Evolutionary conservation across 2,888 invertebrate genomes (phyloP).

Genomic region (Sceliomorpha sp.): DNA sequence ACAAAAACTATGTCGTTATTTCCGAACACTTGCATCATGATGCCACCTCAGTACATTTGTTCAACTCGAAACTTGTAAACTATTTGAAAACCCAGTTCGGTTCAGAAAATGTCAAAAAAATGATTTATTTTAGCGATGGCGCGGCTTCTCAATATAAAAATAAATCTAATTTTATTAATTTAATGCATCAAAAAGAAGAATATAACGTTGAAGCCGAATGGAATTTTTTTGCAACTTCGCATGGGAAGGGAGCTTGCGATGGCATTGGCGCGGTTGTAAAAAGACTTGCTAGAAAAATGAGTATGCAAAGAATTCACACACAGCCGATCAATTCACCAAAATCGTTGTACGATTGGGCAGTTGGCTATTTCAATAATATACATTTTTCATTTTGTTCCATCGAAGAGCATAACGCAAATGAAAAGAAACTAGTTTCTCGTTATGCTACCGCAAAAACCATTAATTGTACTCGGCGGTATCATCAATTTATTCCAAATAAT

Average conservation of each 20-base stretch:
- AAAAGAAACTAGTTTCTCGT: no score
- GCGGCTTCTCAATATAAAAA: constrained; percentile 10
- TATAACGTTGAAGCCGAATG: constrained; percentile 8
- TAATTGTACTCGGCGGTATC: no score
- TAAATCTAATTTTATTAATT: constrained; percentile 30
- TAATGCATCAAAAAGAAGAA: constrained; percentile 10
- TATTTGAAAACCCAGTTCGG: constrained; percentile 16
- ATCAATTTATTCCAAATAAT: no score
- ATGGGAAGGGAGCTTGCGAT: constrained; percentile 24
- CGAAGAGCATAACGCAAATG: no score
- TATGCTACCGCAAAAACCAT: no score
- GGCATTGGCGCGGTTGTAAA: constrained; percentile 19
- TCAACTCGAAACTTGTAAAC: constrained; percentile 15
- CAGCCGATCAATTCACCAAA: constrained; percentile 5
- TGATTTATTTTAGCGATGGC: constrained; percentile 21
- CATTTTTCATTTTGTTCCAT: constrained; percentile 17
- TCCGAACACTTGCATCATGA: constrained; percentile 8
- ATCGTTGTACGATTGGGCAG: constrained; percentile 13
- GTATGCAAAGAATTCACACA: constrained; percentile 3
- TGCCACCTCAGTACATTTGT: constrained; percentile 15
- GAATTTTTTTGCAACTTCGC: constrained; percentile 24
- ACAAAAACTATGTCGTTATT: constrained; percentile 10
- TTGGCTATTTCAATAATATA: constrained; percentile 13
- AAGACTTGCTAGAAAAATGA: constrained; percentile 5
- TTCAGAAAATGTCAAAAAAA: constrained; percentile 10